phyloP scores from a whole-genome alignment of 2,888 invertebrate genomes.

The Pedicia rivosa region DNA sequence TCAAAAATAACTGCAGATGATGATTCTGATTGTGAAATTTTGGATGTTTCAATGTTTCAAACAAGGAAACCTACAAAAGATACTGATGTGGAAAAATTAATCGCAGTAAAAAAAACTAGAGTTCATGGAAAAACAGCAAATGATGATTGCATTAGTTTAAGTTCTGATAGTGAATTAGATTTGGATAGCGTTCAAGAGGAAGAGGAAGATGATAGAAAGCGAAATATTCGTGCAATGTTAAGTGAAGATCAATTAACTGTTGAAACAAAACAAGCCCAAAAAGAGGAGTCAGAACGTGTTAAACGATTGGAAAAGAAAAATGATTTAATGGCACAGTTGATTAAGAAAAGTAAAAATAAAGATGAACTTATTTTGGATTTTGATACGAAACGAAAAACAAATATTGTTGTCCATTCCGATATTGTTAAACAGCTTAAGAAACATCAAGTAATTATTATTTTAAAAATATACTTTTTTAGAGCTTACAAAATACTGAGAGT shows the following conservation, averaged over 20 bases:
- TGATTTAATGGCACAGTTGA: constrained; percentile 28
- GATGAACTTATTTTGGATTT: constrained; percentile 45
- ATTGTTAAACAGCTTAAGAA: constrained; percentile 57
- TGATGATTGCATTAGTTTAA: constrained; percentile 23
- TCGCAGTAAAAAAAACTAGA: constrained; percentile 19
- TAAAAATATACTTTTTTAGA: background rate
- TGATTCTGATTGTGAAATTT: constrained; percentile 17
- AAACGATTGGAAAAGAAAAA: constrained; percentile 51
- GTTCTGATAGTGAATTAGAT: constrained; percentile 26
- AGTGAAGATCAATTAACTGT: constrained; percentile 44
- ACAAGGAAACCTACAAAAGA: constrained; percentile 14
- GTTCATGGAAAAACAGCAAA: constrained; percentile 13
- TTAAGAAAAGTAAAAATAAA: constrained; percentile 29
- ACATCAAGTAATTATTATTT: constrained; percentile 21
- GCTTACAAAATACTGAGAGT: background rate
- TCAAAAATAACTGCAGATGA: constrained; percentile 1
- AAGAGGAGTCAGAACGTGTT: constrained; percentile 64
- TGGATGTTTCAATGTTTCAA: constrained; percentile 13
- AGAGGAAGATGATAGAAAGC: constrained; percentile 18
- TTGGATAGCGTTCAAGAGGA: constrained; percentile 15
- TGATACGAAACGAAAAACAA: constrained; percentile 45
- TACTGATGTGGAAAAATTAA: constrained; percentile 17
- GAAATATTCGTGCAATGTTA: constrained; percentile 27
- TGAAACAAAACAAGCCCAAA: constrained; percentile 60
- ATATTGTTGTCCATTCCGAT: constrained; percentile 51